Conservation (phyloP, 2,113 vertebrate species). For the Dendropsophus ebraccatus region DNA sequence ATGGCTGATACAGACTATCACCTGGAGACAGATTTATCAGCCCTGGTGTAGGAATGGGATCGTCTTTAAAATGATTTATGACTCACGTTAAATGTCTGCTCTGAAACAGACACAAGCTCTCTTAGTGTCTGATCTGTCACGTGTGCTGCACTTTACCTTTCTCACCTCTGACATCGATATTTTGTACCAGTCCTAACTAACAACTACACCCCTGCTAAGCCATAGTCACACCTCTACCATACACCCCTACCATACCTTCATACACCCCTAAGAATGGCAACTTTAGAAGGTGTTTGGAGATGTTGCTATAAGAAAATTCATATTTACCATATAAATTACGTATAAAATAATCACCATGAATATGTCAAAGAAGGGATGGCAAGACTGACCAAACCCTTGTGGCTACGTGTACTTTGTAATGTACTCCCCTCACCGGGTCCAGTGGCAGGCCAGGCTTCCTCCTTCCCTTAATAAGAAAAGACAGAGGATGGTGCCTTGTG, state of each 20-base stretch:
- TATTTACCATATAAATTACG: neutral
- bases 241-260: neutral
- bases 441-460: too few relatives aligned
- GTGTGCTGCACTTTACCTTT: neutral
- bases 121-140: neutral
- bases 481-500: too few relatives aligned
- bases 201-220: neutral
- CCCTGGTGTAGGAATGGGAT: neutral
- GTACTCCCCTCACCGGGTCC: too few relatives aligned
- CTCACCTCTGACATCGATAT: neutral
- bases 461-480: too few relatives aligned
- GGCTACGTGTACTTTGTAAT: too few relatives aligned
- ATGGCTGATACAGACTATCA: neutral
- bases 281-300: neutral
- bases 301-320: neutral
- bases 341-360: neutral
- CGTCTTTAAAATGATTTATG: neutral
- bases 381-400: too few relatives aligned
- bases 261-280: neutral
- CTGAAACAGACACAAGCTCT: neutral
- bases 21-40: neutral
- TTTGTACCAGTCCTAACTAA: neutral
- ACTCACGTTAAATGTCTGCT: neutral
- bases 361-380: too few relatives aligned
- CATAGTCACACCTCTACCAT: neutral